Evolutionary conservation across 2,888 invertebrate genomes (phyloP).

Genomic region (Xestia rhomboidea): DNA sequence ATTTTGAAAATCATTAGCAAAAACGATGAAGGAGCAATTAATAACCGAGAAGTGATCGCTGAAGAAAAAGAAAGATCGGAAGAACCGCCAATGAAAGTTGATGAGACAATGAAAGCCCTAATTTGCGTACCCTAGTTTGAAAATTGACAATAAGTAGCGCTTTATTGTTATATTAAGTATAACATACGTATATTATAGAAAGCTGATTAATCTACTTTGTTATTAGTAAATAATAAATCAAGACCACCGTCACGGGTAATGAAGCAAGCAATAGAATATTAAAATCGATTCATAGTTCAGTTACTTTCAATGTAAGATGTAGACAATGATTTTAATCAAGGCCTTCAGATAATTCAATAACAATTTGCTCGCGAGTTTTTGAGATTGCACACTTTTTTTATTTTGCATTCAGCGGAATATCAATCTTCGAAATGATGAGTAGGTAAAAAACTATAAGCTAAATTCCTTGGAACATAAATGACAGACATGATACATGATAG

Average conservation of each 20-base stretch:
- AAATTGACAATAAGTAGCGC: slow-evolving; percentile 39
- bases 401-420: slow-evolving; percentile 30
- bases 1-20: slow-evolving; percentile 42
- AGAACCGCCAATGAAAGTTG: slow-evolving; percentile 39
- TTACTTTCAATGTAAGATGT: slow-evolving; percentile 56
- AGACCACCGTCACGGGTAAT: slow-evolving; percentile 55
- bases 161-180: slow-evolving; percentile 39
- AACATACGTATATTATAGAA: slow-evolving; percentile 61
- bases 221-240: slow-evolving; percentile 62
- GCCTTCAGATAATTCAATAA: slow-evolving; percentile 40
- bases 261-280: slow-evolving; percentile 61
- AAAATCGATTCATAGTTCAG: slow-evolving; percentile 58
- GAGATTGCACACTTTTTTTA: slow-evolving; percentile 33
- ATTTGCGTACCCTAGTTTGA: slow-evolving; percentile 38
- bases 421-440: slow-evolving; percentile 22
- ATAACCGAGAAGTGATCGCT: slow-evolving; percentile 23
- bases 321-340: slow-evolving; percentile 65
- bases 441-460: slow-evolving; percentile 7
- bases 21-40: slow-evolving; percentile 36
- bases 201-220: slow-evolving; percentile 58
- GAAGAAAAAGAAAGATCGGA: slow-evolving; percentile 11
- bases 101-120: slow-evolving; percentile 39
- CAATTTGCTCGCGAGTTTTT: slow-evolving; percentile 43
- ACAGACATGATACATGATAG: slow-evolving; percentile 12
- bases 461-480: slow-evolving; percentile 13